phyloP scores from a whole-genome alignment of 1,140 invertebrate genomes.

The Ceratitis capitata region DNA sequence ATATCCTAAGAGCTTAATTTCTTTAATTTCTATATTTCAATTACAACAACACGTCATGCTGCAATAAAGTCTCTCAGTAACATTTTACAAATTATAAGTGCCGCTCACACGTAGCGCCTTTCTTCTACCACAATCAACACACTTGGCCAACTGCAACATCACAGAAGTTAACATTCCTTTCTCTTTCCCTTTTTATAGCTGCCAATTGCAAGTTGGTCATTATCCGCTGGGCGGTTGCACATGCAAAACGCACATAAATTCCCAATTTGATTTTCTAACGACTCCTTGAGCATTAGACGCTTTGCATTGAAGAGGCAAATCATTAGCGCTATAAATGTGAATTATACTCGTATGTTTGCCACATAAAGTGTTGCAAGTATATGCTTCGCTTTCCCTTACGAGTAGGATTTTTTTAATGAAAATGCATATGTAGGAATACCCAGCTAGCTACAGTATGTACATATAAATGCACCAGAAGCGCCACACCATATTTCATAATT shows the following conservation, averaged over 20 bases:
- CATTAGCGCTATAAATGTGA: too few relatives aligned
- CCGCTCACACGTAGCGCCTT: neutral
- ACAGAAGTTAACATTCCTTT: too few relatives aligned
- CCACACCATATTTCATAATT: conserved; percentile 27
- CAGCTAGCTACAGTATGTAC: neutral
- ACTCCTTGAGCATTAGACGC: conserved; percentile 1
- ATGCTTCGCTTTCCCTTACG: neutral
- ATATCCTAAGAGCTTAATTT: too few relatives aligned
- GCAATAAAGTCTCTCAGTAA: neutral
- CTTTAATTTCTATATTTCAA: too few relatives aligned
- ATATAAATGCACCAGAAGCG: conserved; percentile 1
- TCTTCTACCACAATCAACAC: neutral
- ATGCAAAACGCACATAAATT: conserved; percentile 34
- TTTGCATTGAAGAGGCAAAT: too few relatives aligned
- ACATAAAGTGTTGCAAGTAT: neutral
- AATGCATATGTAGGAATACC: neutral
- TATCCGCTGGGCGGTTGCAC: neutral
- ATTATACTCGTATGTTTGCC: too few relatives aligned
- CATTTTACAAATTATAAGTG: conserved; percentile 30
- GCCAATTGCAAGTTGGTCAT: neutral
- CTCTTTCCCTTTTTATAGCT: too few relatives aligned
- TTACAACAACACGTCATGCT: neutral
- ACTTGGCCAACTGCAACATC: too few relatives aligned
- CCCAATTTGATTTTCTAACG: neutral
- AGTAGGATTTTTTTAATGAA: too few relatives aligned